These are phyloP conservation scores for Cinara cedri DNA, from an alignment of 2,888 invertebrate genomes.

Conservation along the genomic window DNA sequence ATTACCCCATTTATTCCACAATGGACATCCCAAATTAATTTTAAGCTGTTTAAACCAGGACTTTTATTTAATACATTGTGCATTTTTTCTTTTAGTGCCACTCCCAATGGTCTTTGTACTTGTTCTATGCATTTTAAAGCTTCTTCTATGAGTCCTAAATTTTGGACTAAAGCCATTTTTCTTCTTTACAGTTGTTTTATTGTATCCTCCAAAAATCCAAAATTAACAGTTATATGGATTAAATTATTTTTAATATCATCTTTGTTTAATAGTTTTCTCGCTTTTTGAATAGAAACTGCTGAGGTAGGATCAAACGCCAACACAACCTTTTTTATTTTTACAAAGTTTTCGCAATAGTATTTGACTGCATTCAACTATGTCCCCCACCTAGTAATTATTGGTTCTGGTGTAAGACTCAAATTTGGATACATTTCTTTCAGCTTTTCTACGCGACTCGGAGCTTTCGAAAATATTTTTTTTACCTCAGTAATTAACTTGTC, in stretches of 20 bases:
- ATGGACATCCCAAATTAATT: neutral
- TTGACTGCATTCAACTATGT: neutral
- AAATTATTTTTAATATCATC: too few species aligned
- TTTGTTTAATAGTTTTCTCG: too few species aligned
- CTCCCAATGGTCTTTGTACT: neutral
- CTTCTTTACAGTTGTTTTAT: too few species aligned
- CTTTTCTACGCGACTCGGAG: constrained; percentile 1
- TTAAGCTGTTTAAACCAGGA: too few species aligned
- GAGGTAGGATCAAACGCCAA: neutral
- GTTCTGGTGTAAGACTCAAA: neutral
- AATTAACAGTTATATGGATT: too few species aligned
- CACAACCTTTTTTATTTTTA: constrained; percentile 20
- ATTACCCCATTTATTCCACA: neutral
- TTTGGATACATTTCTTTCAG: neutral
- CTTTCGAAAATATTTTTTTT: constrained; percentile 8
- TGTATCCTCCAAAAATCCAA: too few species aligned
- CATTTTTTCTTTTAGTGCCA: neutral
- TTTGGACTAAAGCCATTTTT: neutral
- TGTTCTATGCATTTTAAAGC: constrained; percentile 2
- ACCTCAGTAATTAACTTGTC: constrained; percentile 19
- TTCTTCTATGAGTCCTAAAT: neutral
- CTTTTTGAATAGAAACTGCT: too few species aligned
- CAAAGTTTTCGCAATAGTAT: constrained; percentile 26
- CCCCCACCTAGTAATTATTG: too few species aligned
- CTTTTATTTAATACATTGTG: neutral